Evolutionary conservation across 2,888 invertebrate genomes (phyloP), one percentile per base, ranked within the genome.

Genomic region (Acrobasis consociella): DNA sequence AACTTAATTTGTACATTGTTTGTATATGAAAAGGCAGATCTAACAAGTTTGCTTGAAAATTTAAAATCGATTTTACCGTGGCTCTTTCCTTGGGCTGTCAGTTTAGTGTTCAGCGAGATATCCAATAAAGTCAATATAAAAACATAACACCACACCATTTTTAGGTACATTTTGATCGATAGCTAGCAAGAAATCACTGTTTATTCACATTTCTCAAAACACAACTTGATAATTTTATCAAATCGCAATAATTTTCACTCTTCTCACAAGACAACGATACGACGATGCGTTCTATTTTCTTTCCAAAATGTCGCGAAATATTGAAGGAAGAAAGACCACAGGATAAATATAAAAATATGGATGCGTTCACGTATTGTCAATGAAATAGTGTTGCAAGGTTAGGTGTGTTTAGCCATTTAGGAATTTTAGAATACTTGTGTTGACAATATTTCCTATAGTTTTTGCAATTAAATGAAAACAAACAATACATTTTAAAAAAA

Each of bases 11-110:
- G 22, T 22, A 56, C 17, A 62, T 51, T 39, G 49, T 60, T 37
- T 49, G 38, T 22, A 5, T 39, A 50, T 15, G 49, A 37, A 51
- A 51, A 42, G 38, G 50, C 31, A 37, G 49, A 49, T 50, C 31
- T 10, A 46, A 49, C 46, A 58, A 53, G 46, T 46, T 42, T 31
- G 37, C 17, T 5, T 42, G 16, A 49, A 65, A 64, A 65, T 66
- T 69, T 72, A 72, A 78, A 84, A 90, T 90, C 87, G 88, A 90
- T 90, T 87, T 94, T 94, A 95, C 95, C 95, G 94, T 95, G 95
- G 91, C 94, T 95, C 88, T 94, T 95, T 89, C 95, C 95, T 89
- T 95, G 95, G 76, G 94, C 94, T 87, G 95, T 94, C 88, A 95
- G 93, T 87, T 94, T 94, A 71, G 94, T 95, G 86, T 95, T 94